Evolutionary conservation across 2,888 invertebrate species (phyloP).

Genomic region (Ormyrus thymus): DNA sequence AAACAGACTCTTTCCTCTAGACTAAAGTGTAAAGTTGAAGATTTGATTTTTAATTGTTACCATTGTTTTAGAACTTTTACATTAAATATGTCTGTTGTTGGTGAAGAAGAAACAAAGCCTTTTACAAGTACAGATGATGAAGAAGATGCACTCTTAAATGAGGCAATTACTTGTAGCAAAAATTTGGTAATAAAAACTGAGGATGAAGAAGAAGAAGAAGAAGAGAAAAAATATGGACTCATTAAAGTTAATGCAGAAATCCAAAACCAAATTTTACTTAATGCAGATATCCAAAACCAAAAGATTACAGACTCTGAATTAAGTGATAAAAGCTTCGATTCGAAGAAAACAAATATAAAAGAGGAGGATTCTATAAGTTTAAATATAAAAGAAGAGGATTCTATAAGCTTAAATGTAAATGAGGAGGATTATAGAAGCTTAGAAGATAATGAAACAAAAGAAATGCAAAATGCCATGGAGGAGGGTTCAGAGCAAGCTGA

Average conservation of each 20-base stretch:
- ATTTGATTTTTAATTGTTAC: neutral
- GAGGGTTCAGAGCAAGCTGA: slow-evolving; percentile 2
- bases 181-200: slow-evolving; percentile 53
- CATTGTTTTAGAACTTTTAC: slow-evolving; percentile 10
- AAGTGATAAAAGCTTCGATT: no score
- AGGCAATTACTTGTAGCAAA: slow-evolving; percentile 53
- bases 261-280: neutral
- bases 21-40: no score
- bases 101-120: slow-evolving; percentile 36
- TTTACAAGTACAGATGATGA: slow-evolving; percentile 51
- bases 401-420: neutral
- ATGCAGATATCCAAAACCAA: slow-evolving; percentile 11
- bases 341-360: no score
- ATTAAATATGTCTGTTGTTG: slow-evolving; percentile 37
- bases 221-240: slow-evolving; percentile 9
- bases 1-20: no score
- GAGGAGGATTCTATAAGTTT: no score
- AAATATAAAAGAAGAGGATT: no score
- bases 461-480: neutral
- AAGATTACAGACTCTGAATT: neutral
- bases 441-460: slow-evolving; percentile 3
- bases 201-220: slow-evolving; percentile 49
- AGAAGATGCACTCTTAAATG: slow-evolving; percentile 57
- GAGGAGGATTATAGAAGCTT: neutral
- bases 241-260: neutral